Conservation (phyloP, 2,797 vertebrate species). For the Poecilia wingei region DNA sequence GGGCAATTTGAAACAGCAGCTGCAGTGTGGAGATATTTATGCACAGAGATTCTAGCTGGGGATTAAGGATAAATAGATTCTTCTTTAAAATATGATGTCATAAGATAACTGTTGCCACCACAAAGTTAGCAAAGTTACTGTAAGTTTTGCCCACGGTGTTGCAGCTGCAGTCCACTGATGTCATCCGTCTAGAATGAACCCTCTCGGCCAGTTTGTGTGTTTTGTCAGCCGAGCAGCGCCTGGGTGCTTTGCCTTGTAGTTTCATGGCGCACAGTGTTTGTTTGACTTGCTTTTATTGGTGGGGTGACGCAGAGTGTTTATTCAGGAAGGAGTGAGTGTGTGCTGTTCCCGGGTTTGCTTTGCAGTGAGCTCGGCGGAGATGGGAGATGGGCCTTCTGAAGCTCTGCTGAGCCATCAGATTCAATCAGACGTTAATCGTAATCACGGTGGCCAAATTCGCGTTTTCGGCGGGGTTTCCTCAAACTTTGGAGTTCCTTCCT, state of each 20-base stretch:
- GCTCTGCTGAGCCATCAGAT: slow-evolving; percentile 47
- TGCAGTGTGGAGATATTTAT: slow-evolving; percentile 45
- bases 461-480: slow-evolving; percentile 19
- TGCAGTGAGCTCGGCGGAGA: slow-evolving; percentile 31
- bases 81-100: background rate
- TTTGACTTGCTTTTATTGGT: slow-evolving; percentile 72
- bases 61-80: slow-evolving; percentile 11
- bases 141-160: slow-evolving; percentile 36
- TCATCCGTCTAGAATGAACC: slow-evolving; percentile 71
- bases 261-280: slow-evolving; percentile 60
- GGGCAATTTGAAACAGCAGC: slow-evolving; percentile 64
- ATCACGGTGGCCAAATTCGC: slow-evolving; percentile 14
- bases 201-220: slow-evolving; percentile 65
- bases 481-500: slow-evolving; percentile 11
- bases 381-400: slow-evolving; percentile 44
- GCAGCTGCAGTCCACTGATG: slow-evolving; percentile 66
- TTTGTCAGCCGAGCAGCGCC: slow-evolving; percentile 61
- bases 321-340: slow-evolving; percentile 47
- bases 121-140: background rate
- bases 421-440: slow-evolving; percentile 37
- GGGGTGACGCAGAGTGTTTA: slow-evolving; percentile 69
- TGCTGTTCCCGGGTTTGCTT: slow-evolving; percentile 25
- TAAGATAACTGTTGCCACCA: background rate
- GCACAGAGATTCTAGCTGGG: slow-evolving; percentile 17
- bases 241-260: slow-evolving; percentile 60